Evolutionary conservation across 2,113 vertebrate species (phyloP), one percentile per base, ranked within the genome.

Genomic region (Ochotona curzoniae): DNA sequence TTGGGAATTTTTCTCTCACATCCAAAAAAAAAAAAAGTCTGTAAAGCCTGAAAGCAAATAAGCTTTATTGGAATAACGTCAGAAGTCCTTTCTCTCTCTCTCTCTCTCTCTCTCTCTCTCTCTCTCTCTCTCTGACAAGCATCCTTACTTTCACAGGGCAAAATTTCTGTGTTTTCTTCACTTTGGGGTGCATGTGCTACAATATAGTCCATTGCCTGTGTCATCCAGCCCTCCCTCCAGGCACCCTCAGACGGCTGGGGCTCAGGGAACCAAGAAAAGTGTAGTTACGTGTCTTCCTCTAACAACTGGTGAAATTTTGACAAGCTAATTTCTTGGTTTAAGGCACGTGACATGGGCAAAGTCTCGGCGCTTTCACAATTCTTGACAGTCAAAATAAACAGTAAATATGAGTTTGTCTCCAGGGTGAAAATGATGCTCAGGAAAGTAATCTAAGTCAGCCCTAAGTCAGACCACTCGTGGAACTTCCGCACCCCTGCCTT

Each of bases 221-320:
- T 67, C 49, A 28, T 38, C 13, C 38, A 49, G 10, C 70, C 57
- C 25, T 35, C 21, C 13, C 73, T n/a, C 35, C 6, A 2, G 4
- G 26, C 0, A 0, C 21, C 30, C 60, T 69, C 2, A 28, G 35
- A 28, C 32, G 49, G 49, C 1, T 4, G 0, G 25, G 54, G 18
- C 25, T 80, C 47, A 67, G 11, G 26, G 21, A 74, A 80, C n/a
- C 51, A 89, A 13, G 2, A 60, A 26, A 61, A 73, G 67, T 7
- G n/a, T 32, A 61, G 35, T 75, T 61, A 25, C 0, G 1, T 25
- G 23, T 49, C 18, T 88, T 38, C 74, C 49, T 30, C 11, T 25
- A 7, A 17, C 4, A 60, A 26, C 70, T 20, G 21, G 2, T 44
- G 21, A 63, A 79, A 60, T 20, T 28, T 7, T 10, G 28, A 25